A percentile compares a stretch with the other conserved stretches of the same genome.
phyloP scores from a whole-genome alignment of 2,888 invertebrate genomes.

The Gandaritis pyraliata region DNA sequence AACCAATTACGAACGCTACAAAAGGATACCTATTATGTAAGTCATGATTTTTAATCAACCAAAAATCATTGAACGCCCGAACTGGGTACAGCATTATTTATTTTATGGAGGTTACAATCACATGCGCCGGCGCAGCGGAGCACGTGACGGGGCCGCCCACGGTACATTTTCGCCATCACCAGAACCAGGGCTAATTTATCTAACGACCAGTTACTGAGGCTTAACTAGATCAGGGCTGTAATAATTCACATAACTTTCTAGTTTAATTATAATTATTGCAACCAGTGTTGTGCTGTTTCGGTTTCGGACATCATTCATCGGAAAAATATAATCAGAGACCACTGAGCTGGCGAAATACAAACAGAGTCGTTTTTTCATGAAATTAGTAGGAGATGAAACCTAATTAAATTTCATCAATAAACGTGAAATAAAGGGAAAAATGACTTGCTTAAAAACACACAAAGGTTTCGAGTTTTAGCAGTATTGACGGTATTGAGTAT shows the following conservation, averaged over 20 bases:
- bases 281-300: slow-evolving; percentile 6
- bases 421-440: too few relatives aligned
- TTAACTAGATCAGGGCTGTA: slow-evolving; percentile 52
- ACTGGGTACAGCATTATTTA: slow-evolving; percentile 1
- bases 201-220: slow-evolving; percentile 44
- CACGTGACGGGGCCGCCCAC: slow-evolving; percentile 32
- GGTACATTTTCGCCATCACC: slow-evolving; percentile 33
- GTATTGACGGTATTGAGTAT: too few relatives aligned
- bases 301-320: neutral
- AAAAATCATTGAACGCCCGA: slow-evolving; percentile 11
- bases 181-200: slow-evolving; percentile 37
- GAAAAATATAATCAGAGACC: too few relatives aligned
- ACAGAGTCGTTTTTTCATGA: neutral
- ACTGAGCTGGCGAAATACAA: neutral
- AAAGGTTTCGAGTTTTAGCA: too few relatives aligned
- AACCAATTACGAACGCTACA: neutral
- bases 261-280: slow-evolving; percentile 43
- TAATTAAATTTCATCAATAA: too few relatives aligned
- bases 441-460: too few relatives aligned
- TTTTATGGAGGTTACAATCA: slow-evolving; percentile 8
- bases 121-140: neutral
- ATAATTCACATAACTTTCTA: slow-evolving; percentile 49
- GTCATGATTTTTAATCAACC: slow-evolving; percentile 17
- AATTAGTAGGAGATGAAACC: too few relatives aligned
- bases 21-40: slow-evolving; percentile 12